Conservation (phyloP, 2,113 vertebrate genomes). For the Chionomys nivalis region DNA sequence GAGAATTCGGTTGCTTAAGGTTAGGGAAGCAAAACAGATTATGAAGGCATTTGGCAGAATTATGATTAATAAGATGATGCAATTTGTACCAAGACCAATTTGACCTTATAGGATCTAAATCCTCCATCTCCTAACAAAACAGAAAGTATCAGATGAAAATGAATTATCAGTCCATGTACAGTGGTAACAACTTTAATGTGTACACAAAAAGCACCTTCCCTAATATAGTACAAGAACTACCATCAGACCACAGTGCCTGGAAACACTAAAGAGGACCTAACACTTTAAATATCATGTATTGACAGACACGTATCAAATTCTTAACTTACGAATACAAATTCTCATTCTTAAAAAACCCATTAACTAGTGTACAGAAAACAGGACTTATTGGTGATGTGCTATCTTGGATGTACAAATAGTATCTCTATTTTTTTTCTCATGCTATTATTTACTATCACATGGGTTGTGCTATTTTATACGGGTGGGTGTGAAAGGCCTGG, state of each 20-base stretch:
- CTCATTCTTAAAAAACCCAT: conserved; percentile 42
- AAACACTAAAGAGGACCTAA: conserved; percentile 5
- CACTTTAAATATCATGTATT: neutral
- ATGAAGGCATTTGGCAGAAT: conserved; percentile 64
- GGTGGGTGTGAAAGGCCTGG: neutral
- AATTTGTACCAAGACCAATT: conserved; percentile 49
- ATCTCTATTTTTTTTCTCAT: neutral
- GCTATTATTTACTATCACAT: neutral
- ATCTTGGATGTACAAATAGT: neutral
- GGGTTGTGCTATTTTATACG: neutral
- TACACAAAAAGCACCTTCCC: neutral
- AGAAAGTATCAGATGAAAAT: conserved; percentile 68
- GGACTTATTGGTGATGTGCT: neutral
- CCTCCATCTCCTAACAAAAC: conserved; percentile 46
- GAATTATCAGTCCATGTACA: conserved; percentile 44
- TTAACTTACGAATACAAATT: neutral
- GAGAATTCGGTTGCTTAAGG: conserved; percentile 57
- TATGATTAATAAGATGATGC: conserved; percentile 55
- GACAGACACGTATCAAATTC: neutral
- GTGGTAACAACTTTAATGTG: conserved; percentile 13
- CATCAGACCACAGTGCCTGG: neutral
- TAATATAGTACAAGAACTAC: neutral
- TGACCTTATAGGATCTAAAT: conserved; percentile 69
- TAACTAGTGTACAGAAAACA: neutral
- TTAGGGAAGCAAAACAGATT: conserved; percentile 59